Conservation (phyloP, 2,888 invertebrate genomes). For the Tanytarsus gracilentus region DNA sequence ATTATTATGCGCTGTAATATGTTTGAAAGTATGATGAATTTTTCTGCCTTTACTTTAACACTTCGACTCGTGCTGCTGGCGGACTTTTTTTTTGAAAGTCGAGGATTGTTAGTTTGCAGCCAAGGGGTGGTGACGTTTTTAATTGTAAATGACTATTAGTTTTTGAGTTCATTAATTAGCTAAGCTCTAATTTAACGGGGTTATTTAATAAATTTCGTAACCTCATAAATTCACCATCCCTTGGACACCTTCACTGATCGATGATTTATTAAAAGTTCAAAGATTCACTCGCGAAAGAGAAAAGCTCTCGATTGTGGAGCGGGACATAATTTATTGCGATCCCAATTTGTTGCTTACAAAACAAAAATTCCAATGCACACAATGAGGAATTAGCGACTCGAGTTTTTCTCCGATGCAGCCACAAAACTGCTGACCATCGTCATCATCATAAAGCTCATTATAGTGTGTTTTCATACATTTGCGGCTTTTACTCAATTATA, state of each 20-base stretch:
- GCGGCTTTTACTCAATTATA: slow-evolving; percentile 25
- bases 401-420: neutral
- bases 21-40: neutral
- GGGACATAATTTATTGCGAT: slow-evolving; percentile 9
- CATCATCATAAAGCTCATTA: slow-evolving; percentile 7
- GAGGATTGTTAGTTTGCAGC: too few species aligned
- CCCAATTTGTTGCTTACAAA: neutral
- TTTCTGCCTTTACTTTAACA: neutral
- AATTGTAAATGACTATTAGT: too few species aligned
- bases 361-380: neutral
- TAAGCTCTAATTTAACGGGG: too few species aligned
- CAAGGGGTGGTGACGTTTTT: too few species aligned
- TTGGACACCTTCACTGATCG: too few species aligned
- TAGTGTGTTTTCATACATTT: neutral
- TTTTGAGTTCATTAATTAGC: too few species aligned
- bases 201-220: too few species aligned
- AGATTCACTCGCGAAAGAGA: too few species aligned
- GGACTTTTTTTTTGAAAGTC: neutral
- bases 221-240: too few species aligned
- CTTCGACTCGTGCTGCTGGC: neutral
- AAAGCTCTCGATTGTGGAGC: too few species aligned
- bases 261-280: too few species aligned
- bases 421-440: slow-evolving; percentile 4
- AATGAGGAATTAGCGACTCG: neutral
- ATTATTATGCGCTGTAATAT: neutral